A percentile compares a stretch with the other conserved stretches of the same genome.
Evolutionary conservation across 92 coral and sea anemone genomes (phyloP).

Genomic region (Phenganax subtilis): DNA sequence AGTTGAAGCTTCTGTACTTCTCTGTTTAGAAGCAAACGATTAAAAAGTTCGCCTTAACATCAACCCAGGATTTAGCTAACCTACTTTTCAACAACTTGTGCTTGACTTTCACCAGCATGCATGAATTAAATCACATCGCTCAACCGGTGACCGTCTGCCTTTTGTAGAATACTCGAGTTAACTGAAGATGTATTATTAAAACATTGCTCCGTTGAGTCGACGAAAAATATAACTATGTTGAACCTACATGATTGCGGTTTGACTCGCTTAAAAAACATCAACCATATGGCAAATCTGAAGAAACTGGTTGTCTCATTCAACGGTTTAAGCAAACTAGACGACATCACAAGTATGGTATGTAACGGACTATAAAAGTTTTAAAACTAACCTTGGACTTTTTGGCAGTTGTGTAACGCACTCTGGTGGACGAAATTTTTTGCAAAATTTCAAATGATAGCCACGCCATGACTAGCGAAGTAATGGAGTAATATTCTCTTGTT

Average conservation of each 20-base stretch:
- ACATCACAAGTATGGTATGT: slow-evolving; percentile 81
- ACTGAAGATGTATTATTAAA: slow-evolving; percentile 70
- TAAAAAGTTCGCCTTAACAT: too few species aligned
- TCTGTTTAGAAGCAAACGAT: too few species aligned
- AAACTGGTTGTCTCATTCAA: slow-evolving; percentile 81
- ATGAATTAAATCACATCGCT: too few species aligned
- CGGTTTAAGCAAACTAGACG: slow-evolving; percentile 76
- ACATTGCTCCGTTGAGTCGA: slow-evolving; percentile 60
- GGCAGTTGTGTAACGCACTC: too few species aligned
- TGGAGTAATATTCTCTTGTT: too few species aligned
- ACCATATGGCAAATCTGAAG: slow-evolving; percentile 60
- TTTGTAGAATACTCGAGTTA: slow-evolving; percentile 69
- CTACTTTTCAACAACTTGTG: too few species aligned
- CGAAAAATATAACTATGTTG: slow-evolving; percentile 65
- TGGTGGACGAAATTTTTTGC: too few species aligned
- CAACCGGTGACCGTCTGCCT: not conserved
- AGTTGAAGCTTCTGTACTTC: too few species aligned
- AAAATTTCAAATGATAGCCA: too few species aligned
- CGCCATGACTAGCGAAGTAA: too few species aligned
- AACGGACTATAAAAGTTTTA: not conserved
- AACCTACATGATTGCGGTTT: slow-evolving; percentile 85
- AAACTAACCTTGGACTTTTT: too few species aligned
- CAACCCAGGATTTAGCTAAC: too few species aligned
- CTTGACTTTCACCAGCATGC: not conserved
- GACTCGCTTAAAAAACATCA: slow-evolving; percentile 73